Evolutionary conservation across 1,140 invertebrate species (phyloP).

Genomic region (Neodiprion lecontei): DNA sequence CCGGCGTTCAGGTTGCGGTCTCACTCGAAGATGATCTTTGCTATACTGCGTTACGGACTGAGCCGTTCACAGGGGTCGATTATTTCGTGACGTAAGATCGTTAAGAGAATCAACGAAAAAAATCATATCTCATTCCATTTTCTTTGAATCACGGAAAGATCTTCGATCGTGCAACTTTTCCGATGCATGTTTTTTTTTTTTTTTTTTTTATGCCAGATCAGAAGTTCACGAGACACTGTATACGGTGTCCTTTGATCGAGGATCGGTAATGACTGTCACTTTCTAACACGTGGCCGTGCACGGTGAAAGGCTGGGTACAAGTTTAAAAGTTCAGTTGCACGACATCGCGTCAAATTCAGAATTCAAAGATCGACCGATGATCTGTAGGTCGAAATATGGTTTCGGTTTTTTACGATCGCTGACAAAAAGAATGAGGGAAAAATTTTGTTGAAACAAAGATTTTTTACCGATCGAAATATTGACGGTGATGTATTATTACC

Average conservation of each 20-base stretch:
- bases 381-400: too few species aligned
- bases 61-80: neutral
- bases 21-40: constrained; percentile 3
- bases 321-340: neutral
- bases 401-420: too few species aligned
- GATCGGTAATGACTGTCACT: neutral
- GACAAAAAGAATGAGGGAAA: too few species aligned
- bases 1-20: neutral
- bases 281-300: neutral
- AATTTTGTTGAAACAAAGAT: too few species aligned
- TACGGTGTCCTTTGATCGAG: neutral
- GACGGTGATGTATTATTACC: too few species aligned
- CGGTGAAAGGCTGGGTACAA: neutral
- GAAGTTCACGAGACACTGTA: neutral
- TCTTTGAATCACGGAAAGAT: neutral
- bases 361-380: too few species aligned
- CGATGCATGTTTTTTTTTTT: neutral
- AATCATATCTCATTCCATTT: neutral
- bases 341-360: neutral
- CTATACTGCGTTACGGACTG: neutral
- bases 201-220: neutral
- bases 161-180: neutral
- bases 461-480: too few species aligned
- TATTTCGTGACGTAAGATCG: constrained; percentile 10
- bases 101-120: neutral